Evolutionary conservation across 2,888 invertebrate genomes (phyloP).

Genomic region (Agriopis marginaria): DNA sequence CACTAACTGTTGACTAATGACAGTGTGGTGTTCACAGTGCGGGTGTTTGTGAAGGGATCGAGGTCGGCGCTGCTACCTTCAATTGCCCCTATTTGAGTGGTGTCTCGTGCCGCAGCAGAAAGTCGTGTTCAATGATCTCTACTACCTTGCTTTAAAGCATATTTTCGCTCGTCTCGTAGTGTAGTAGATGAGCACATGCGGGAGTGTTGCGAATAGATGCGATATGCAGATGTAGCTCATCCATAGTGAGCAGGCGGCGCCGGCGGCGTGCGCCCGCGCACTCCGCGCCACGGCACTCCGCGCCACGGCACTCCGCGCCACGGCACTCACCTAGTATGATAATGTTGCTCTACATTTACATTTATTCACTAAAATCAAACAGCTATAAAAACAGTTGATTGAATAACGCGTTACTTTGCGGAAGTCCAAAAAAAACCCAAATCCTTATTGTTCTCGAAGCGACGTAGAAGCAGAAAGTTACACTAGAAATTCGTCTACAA

Average conservation of each 20-base stretch:
- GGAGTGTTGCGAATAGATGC: conserved; percentile 47
- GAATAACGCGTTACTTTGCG: no score
- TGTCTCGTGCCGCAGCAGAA: conserved; percentile 2
- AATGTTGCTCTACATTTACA: neutral
- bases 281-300: no score
- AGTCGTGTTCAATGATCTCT: neutral
- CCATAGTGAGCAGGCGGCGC: conserved; percentile 5
- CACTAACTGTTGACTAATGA: neutral
- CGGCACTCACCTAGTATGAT: neutral
- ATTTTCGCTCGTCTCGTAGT: neutral
- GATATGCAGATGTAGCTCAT: conserved; percentile 51
- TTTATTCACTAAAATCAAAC: no score
- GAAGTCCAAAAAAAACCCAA: no score
- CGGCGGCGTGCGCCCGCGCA: neutral
- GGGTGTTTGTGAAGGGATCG: conserved; percentile 25
- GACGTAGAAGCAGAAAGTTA: no score
- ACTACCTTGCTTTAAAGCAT: conserved; percentile 13
- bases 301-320: neutral
- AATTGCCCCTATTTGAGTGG: conserved; percentile 26
- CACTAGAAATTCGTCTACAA: no score
- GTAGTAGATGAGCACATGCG: conserved; percentile 48
- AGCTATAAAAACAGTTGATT: no score
- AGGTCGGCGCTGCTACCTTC: conserved; percentile 13
- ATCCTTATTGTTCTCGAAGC: no score
- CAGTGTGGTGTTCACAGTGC: conserved; percentile 3